Percentiles rank a stretch among this genome's conserved stretches.
These are phyloP conservation scores for Cheilosia soror DNA, from an alignment of 2,888 invertebrate species.

Conservation along the genomic window DNA sequence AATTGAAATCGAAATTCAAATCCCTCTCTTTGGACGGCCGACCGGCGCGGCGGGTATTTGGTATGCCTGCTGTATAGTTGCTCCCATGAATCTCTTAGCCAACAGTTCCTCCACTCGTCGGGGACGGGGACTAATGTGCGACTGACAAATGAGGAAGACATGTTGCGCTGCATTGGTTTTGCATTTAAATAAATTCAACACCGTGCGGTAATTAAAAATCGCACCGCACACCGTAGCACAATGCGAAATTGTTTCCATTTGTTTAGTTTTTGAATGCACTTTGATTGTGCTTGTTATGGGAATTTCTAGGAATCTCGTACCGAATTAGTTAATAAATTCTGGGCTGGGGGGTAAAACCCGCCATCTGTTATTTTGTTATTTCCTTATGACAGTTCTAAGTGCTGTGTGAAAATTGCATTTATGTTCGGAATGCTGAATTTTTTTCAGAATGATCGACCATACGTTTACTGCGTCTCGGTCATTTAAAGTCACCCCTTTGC, in stretches of 20 bases:
- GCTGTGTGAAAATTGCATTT: background rate
- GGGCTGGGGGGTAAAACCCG: conserved; percentile 42
- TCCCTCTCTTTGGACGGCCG: background rate
- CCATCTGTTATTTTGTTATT: conserved; percentile 10
- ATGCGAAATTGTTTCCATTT: conserved; percentile 52
- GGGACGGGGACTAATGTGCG: background rate
- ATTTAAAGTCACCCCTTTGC: too few relatives aligned
- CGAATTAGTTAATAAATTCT: conserved; percentile 50
- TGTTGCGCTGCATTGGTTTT: conserved; percentile 57
- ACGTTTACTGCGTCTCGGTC: too few relatives aligned
- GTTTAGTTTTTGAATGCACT: conserved; percentile 7
- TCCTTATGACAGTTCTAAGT: background rate
- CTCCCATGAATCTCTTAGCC: conserved; percentile 58
- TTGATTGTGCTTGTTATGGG: background rate
- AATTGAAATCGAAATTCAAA: conserved; percentile 33
- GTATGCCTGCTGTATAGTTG: conserved; percentile 60
- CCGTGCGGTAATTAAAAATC: conserved; percentile 73
- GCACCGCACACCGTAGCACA: conserved; percentile 58
- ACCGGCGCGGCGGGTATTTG: background rate
- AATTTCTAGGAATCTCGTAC: conserved; percentile 47
- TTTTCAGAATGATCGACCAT: too few relatives aligned
- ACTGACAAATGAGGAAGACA: conserved; percentile 70
- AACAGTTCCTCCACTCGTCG: conserved; percentile 1
- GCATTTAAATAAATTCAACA: conserved; percentile 72
- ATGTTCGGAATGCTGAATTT: background rate